Base-by-base conservation (phyloP, 2,888 invertebrate genomes). In the Andrena bucephala region DNA sequence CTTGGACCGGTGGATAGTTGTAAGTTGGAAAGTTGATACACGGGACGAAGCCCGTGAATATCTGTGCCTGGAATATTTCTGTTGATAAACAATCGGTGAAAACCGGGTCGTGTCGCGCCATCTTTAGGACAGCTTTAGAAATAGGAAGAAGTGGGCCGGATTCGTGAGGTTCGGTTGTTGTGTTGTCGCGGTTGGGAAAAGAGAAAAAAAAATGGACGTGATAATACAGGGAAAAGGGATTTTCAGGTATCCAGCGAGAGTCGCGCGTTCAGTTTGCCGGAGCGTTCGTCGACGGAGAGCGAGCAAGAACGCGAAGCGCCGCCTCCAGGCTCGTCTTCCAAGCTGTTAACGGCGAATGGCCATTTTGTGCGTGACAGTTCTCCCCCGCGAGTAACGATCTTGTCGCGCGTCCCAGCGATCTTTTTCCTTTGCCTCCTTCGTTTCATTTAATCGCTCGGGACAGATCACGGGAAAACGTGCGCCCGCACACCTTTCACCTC, bases 321-420 rank as follows among this genome's bases (percentile, higher is more conserved):
- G 89, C 95, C 94, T 89, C 94, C 91, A 94, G 94, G 95, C 92
- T 87, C 92, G 92, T 94, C 94, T 94, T 91, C 92, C 88, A 93
- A 95, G 95, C 94, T 95, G 94, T 92, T 92, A 92, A 93, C 93
- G 94, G 95, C 95, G 95, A 95, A 95, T 95, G 95, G 95, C 95
- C 95, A 95, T 95, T 95, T 95, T 95, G 94, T 95, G 95, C 94
- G 95, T 95, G 95, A 95, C 95, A 95, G 95, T 95, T 93, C 90
- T 86, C 83, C 83, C 83, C 80, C 84, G 83, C 83, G 73, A 80
- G 77, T 77, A 79, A 82, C 79, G 77, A 85, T 79, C 74, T 69
- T 77, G 68, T 84, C 68, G 83, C 85, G 85, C 76, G 81, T 79
- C 84, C 77, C 74, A 75, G 57, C 62, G 78, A 67, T 77, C 70